Evolutionary conservation across 1,140 invertebrate genomes (phyloP), one percentile per base, ranked within the genome.

Genomic region (Condylostylus longicornis): DNA sequence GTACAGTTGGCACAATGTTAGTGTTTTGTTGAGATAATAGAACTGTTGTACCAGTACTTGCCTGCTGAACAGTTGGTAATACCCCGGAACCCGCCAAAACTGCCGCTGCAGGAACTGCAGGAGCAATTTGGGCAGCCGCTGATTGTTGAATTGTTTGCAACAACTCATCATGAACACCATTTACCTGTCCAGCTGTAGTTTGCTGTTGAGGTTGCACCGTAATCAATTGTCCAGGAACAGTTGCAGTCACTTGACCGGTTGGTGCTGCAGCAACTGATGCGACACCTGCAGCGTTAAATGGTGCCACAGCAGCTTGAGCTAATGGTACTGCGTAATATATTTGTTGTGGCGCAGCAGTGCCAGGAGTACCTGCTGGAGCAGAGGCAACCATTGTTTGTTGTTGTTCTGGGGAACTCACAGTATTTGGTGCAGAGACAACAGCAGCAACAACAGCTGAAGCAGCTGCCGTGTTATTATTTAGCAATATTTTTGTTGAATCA

Each of bases 141-240:
- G 56, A 48, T 41, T 50, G 51, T 5, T 51, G 46, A 17, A 47
- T 47, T 22, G 50, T 44, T 22, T 60, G 48, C 35, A 57, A 21
- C 13, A 57, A 50, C 5, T 51, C 33, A 5, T 53, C 50, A 25
- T 54, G 44, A 20, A 54, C 49, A 31, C 50, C 54, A 19, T n/a
- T n/a, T n/a, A n/a, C n/a, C n/a, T n/a, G n/a, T n/a, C 49, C 32
- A 39, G 51, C 44, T 49, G 47, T 38, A 9, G 53, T 51, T 18
- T 49, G 42, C 30, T 54, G 54, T 44, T 57, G 43, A 28, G 63
- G 51, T 46, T 58, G 62, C 53, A 49, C 56, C 29, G 58, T 49
- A 4, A 36, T 20, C 25, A 23, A 22, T 14, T 38, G 46, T 42
- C 52, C 51, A 17, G 47, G 49, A 3, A 42, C 46, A 35, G 41